Conservation (phyloP, 2,888 invertebrate genomes). For the Ormyrus nitidulus region DNA sequence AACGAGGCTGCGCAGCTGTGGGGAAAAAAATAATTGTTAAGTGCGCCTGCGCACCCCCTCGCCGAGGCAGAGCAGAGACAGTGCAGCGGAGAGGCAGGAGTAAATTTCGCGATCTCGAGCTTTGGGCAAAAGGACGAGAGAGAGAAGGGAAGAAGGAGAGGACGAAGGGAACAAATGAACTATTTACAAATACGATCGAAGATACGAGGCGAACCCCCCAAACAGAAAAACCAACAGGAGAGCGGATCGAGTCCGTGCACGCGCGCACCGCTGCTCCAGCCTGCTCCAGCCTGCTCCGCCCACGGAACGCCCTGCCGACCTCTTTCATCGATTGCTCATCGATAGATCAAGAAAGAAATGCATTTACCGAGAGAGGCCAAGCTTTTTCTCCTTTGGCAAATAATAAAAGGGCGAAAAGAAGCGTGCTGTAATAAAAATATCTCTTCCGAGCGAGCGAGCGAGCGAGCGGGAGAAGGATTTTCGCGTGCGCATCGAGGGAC, state of each 20-base stretch:
- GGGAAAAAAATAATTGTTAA: constrained; percentile 52
- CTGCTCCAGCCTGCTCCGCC: constrained; percentile 46
- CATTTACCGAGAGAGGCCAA: constrained; percentile 25
- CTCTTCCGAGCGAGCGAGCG: background rate
- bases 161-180: constrained; percentile 50
- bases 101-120: constrained; percentile 30
- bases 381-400: constrained; percentile 44
- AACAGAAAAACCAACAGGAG: constrained; percentile 52
- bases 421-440: constrained; percentile 46
- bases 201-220: constrained; percentile 38
- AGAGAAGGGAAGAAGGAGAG: background rate
- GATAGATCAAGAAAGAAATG: constrained; percentile 53
- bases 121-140: background rate
- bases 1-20: constrained; percentile 33
- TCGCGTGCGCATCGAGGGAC: background rate
- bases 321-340: constrained; percentile 56
- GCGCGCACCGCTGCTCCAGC: background rate
- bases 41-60: background rate
- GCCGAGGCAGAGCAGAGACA: background rate
- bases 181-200: constrained; percentile 55
- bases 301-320: constrained; percentile 55
- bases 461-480: constrained; percentile 5
- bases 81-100: background rate
- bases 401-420: background rate
- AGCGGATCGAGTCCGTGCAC: constrained; percentile 15